Evolutionary conservation across 2,888 invertebrate genomes (phyloP), one percentile per base, ranked within the genome.

Genomic region (Allophyes oxyacanthae): DNA sequence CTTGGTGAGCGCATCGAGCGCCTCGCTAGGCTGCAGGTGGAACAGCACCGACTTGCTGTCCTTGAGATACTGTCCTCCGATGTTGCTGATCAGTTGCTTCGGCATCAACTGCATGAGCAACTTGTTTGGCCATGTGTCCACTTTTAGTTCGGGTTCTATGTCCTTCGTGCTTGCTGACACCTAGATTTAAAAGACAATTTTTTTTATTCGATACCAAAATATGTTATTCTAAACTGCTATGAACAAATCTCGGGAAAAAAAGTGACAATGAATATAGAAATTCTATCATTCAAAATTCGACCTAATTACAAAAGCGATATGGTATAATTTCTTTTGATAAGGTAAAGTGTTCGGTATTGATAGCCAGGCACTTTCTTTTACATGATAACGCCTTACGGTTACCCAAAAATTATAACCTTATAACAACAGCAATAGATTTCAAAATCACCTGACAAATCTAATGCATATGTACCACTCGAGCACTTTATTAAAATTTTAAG

Each of bases 41-140:
- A 99, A 99, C 34, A 97, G 94, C 30, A 99, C 98, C 26, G 98
- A 98, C 89, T 98, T 98, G 20, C 98, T 98, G 89, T 98, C 98
- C 84, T 98, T 98, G 20, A 98, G 94, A 88, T 97, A 98, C 69
- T 96, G 96, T 0, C 98, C 98, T 0, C 98, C 98, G 74, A 99
- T 97, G 87, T 96, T 98, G 67, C 98, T 98, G 75, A 99, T 97
- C 64, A 99, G 92, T 80, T 97, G 97, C 81, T 98, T 98, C 0
- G 99, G 99, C 97, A 99, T 98, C 67, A 99, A 88, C 88, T 99
- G 99, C 98, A 99, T 98, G 44, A 98, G 95, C 33, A 99, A 89
- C 82, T 98, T 98, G 72, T 95, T 95, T 0, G 99, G 99, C 99
- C 99, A 99, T 28, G 97, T 97, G 81, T 98, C 98, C 0, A 98